A percentile compares a stretch with the other conserved stretches of the same genome.
Conservation (phyloP, 2,113 vertebrate species). For the Diadophis punctatus region DNA sequence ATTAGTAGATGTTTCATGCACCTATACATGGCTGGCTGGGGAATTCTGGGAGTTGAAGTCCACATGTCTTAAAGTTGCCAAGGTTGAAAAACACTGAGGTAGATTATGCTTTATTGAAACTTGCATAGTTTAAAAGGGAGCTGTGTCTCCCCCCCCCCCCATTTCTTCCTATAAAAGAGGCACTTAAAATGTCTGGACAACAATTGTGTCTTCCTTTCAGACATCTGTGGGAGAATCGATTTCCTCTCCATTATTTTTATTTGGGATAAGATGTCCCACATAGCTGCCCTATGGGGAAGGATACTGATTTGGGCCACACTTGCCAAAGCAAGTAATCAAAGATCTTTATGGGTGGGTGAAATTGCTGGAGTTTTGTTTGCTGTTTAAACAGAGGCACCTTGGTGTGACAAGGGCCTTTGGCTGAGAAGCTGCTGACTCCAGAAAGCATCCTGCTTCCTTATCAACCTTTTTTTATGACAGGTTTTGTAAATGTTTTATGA, state of each 20-base stretch:
- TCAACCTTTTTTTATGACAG: conserved; percentile 69
- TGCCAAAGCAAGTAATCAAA: conserved; percentile 52
- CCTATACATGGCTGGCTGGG: not conserved
- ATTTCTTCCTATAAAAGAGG: not conserved
- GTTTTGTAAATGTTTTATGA: conserved; percentile 80
- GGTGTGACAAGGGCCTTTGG: conserved; percentile 63
- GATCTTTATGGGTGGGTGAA: conserved; percentile 64
- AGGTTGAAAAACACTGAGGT: not conserved
- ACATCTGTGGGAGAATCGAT: not conserved
- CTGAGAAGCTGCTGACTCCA: conserved; percentile 75
- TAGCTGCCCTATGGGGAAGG: not conserved
- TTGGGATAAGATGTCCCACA: not conserved
- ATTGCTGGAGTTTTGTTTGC: conserved; percentile 64
- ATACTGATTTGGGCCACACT: conserved; percentile 8
- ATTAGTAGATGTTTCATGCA: not conserved
- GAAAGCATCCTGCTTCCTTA: conserved; percentile 70
- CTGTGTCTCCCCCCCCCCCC: not conserved
- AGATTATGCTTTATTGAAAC: not conserved
- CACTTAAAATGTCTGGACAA: not conserved
- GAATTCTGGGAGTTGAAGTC: not conserved
- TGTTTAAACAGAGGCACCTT: conserved; percentile 71
- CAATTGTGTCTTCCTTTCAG: not conserved
- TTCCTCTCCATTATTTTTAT: not conserved
- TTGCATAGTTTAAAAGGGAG: not conserved
- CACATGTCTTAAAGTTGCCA: not conserved